Percentiles rank a stretch among this genome's conserved stretches.
Conservation (phyloP, 2,888 invertebrate genomes). For the Aelia acuminata region DNA sequence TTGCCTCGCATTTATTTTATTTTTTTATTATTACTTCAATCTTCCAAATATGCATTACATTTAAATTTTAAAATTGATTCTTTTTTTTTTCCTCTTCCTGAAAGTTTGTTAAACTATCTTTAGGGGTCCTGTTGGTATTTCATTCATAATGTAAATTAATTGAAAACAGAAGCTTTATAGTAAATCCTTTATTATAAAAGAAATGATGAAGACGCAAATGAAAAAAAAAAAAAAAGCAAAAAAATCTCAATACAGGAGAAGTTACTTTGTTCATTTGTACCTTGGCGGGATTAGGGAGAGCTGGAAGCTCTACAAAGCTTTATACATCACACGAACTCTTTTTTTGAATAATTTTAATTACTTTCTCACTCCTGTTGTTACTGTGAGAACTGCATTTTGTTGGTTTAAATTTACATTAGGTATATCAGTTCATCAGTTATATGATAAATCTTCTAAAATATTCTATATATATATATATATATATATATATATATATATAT, state of each 20-base stretch:
- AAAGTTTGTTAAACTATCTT: not conserved
- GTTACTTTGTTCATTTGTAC: conserved; percentile 22
- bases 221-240: not conserved
- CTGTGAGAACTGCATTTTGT: too few species aligned
- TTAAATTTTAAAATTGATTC: too few species aligned
- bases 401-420: too few species aligned
- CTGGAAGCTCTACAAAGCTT: not conserved
- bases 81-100: not conserved
- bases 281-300: not conserved
- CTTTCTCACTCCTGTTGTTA: not conserved
- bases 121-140: not conserved
- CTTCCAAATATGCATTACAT: too few species aligned
- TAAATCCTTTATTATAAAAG: not conserved
- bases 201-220: not conserved
- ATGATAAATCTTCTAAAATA: too few species aligned
- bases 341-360: conserved; percentile 37
- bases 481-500: too few species aligned
- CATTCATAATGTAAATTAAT: not conserved
- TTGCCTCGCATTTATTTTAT: too few species aligned
- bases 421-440: too few species aligned
- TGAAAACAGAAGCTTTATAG: conserved; percentile 1
- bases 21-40: too few species aligned
- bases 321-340: not conserved
- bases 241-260: not conserved
- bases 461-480: too few species aligned